Evolutionary conservation across 2,797 vertebrate species (phyloP), one percentile per base, ranked within the genome.

Genomic region (Gila robusta): DNA sequence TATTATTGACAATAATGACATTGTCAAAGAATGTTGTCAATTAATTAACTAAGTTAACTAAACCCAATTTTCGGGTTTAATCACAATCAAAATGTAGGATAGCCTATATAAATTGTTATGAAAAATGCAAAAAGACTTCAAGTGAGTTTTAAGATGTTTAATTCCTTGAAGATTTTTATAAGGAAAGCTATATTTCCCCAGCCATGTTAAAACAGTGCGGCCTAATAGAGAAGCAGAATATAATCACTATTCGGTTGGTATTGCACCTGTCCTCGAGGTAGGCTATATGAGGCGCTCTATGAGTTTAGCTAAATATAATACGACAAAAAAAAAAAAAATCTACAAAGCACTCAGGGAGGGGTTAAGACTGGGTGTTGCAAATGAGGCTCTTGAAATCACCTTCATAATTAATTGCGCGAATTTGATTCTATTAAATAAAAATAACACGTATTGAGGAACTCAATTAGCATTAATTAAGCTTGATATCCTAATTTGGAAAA

Each of bases 371-470:
- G 87, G 93, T 92, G 94, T 97, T 96, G 96, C 96, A 97, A 98
- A 98, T 96, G 96, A 98, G 97, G 95, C 97, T 97, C 97, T 97
- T 96, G 97, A 98, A 98, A 97, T 97, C 97, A 96, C 94, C 96
- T 96, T 96, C 96, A 96, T 99, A 99, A 99, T 99, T 99, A 99
- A 99, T 99, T 99, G 98, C 96, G 96, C 96, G 97, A 98, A 99
- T 99, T 99, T 99, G 98, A 98, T 98, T 98, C 97, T 98, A 99
- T 99, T 99, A 99, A 99, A 98, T 99, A 98, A 99, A 99, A 99
- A 98, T 98, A 99, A 98, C 98, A 97, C 97, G 97, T 97, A 98
- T 97, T 98, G 97, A 98, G 96, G 96, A 99, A 98, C 97, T 98
- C 98, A 97, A 99, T 99, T 99, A 99, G 97, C 97, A 97, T 99